Conservation (phyloP, 2,888 invertebrate species). For the Drosophila ezoana region DNA sequence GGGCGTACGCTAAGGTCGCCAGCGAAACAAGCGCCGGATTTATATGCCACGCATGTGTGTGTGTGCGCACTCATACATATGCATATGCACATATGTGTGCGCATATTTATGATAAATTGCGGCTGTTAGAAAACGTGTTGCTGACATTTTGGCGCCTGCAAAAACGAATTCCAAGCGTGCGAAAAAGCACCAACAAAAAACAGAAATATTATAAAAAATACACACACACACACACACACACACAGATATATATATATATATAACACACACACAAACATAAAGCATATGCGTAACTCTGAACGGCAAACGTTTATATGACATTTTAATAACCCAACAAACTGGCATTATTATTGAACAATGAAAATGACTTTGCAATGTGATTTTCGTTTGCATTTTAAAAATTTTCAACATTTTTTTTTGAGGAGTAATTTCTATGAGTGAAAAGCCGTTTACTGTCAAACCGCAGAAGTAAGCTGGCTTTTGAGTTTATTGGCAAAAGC, state of each 20-base stretch:
- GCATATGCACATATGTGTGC: slow-evolving; percentile 19
- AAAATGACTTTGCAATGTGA: slow-evolving; percentile 64
- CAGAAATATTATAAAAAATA: slow-evolving; percentile 13
- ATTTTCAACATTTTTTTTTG: slow-evolving; percentile 6
- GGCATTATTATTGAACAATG: slow-evolving; percentile 71
- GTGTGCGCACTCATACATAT: slow-evolving; percentile 4
- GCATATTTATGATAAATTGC: slow-evolving; percentile 78
- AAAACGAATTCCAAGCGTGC: slow-evolving; percentile 42
- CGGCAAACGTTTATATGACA: slow-evolving; percentile 69
- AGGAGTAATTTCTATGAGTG: slow-evolving; percentile 42
- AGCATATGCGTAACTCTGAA: slow-evolving; percentile 37
- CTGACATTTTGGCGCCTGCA: slow-evolving; percentile 71
- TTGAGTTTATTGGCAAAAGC: slow-evolving; percentile 65
- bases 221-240: not conserved
- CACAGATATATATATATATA: not conserved
- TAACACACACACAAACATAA: not conserved
- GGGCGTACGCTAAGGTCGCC: slow-evolving; percentile 31
- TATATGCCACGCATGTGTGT: slow-evolving; percentile 37
- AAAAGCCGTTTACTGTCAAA: slow-evolving; percentile 67
- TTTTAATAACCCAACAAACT: slow-evolving; percentile 73
- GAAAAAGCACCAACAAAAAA: slow-evolving; percentile 17
- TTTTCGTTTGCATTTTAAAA: slow-evolving; percentile 30
- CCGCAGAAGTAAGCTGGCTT: slow-evolving; percentile 62
- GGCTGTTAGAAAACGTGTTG: slow-evolving; percentile 67
- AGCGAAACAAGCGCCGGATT: slow-evolving; percentile 47